Conservation (phyloP, 2,113 vertebrate genomes). For the Notiomystis cincta region DNA sequence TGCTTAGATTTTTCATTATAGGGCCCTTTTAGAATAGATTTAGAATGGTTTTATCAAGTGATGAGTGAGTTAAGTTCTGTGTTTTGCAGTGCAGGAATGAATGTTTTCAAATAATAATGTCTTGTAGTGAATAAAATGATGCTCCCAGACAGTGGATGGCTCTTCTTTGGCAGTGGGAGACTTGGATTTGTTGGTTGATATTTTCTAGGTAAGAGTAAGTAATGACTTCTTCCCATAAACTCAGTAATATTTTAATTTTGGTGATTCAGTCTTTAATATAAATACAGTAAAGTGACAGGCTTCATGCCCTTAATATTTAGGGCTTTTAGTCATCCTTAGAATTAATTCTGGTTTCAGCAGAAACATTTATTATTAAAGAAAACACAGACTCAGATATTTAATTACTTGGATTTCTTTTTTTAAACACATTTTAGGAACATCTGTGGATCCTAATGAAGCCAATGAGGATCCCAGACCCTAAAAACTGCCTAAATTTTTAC, state of each 20-base stretch:
- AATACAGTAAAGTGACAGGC: neutral
- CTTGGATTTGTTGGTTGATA: neutral
- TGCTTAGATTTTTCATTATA: neutral
- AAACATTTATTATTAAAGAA: conserved; percentile 8
- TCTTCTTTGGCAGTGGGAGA: neutral
- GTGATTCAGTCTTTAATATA: conserved; percentile 21
- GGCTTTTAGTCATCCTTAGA: conserved; percentile 22
- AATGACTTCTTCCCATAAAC: neutral
- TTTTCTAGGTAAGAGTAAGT: conserved; percentile 23
- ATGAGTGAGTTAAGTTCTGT: neutral
- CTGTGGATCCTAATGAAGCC: conserved; percentile 6
- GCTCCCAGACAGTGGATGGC: neutral
- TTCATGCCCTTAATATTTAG: neutral
- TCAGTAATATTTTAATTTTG: conserved; percentile 11
- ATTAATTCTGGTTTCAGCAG: neutral
- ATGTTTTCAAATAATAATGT: neutral
- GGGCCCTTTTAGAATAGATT: neutral
- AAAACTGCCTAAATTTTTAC: neutral
- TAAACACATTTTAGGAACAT: conserved; percentile 3
- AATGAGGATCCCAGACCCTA: neutral
- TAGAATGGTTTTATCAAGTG: neutral
- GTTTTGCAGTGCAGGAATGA: neutral
- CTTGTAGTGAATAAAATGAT: neutral
- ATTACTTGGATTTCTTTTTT: conserved; percentile 23
- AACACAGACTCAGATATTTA: conserved; percentile 2